Conservation (phyloP, 2,113 vertebrate genomes). For the Melanostigma gelatinosum region DNA sequence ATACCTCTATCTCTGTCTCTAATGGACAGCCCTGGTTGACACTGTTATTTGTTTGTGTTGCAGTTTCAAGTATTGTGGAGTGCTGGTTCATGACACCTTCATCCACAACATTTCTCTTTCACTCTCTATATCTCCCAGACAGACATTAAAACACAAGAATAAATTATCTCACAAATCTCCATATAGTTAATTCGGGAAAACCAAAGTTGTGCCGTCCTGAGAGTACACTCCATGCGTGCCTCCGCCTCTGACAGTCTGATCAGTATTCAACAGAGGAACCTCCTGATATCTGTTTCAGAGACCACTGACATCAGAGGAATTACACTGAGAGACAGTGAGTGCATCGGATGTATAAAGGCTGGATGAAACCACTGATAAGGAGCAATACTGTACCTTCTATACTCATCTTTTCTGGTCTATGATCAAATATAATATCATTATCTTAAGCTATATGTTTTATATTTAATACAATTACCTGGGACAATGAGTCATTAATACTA, state of each 20-base stretch:
- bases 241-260: slow-evolving; percentile 32
- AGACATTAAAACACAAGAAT: slow-evolving; percentile 53
- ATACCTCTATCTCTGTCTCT: slow-evolving; percentile 2
- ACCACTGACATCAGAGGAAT: slow-evolving; percentile 5
- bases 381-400: background rate
- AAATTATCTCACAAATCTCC: slow-evolving; percentile 57
- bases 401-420: background rate
- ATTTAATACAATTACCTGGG: background rate
- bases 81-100: slow-evolving; percentile 7
- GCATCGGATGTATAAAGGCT: background rate
- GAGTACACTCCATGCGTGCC: slow-evolving; percentile 24
- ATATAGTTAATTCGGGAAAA: slow-evolving; percentile 48
- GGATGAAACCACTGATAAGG: background rate
- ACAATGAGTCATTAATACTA: too few relatives aligned
- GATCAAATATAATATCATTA: background rate
- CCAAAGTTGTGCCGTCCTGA: slow-evolving; percentile 43
- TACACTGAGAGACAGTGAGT: background rate
- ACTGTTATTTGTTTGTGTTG: background rate
- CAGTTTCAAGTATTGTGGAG: background rate
- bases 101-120: slow-evolving; percentile 21
- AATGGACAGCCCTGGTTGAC: background rate
- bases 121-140: background rate
- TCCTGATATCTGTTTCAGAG: slow-evolving; percentile 37
- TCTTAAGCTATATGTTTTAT: background rate
- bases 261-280: slow-evolving; percentile 52